Percentiles rank a stretch among this genome's conserved stretches.
Evolutionary conservation across 2,113 vertebrate genomes (phyloP).

Genomic region (Rattus rattus): DNA sequence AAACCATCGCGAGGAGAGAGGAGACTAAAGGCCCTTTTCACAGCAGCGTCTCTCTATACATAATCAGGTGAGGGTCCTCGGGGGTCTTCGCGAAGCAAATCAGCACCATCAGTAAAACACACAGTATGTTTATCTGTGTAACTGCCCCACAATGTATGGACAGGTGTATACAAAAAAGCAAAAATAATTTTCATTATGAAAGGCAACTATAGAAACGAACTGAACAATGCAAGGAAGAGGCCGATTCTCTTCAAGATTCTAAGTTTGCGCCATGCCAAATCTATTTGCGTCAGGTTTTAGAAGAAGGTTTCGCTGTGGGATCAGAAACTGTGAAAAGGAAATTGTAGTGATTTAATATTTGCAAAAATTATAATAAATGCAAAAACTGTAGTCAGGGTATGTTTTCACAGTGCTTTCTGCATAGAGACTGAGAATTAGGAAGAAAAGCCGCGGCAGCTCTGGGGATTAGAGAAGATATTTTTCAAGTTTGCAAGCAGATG

Average conservation of each 20-base stretch:
- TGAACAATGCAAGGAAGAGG: conserved; percentile 65
- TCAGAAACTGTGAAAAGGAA: conserved; percentile 84
- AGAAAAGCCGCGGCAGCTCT: conserved; percentile 85
- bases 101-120: conserved; percentile 37
- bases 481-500: conserved; percentile 88
- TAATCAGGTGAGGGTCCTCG: neutral
- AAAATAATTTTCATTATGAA: conserved; percentile 46
- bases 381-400: conserved; percentile 71
- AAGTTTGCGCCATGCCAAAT: conserved; percentile 77
- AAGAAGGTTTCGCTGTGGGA: conserved; percentile 78
- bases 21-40: neutral
- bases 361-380: conserved; percentile 81
- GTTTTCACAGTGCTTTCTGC: conserved; percentile 81
- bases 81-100: neutral
- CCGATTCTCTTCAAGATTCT: conserved; percentile 58
- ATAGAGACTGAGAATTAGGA: conserved; percentile 84
- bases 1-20: neutral
- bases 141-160: neutral
- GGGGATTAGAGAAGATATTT: conserved; percentile 88
- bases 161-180: conserved; percentile 32
- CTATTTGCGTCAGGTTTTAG: conserved; percentile 81
- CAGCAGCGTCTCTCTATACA: neutral
- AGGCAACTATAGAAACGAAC: conserved; percentile 61
- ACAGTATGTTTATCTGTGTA: neutral
- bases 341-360: conserved; percentile 84